Base-by-base conservation (phyloP, 2,888 invertebrate genomes). In the Drosophila multiciliata region DNA sequence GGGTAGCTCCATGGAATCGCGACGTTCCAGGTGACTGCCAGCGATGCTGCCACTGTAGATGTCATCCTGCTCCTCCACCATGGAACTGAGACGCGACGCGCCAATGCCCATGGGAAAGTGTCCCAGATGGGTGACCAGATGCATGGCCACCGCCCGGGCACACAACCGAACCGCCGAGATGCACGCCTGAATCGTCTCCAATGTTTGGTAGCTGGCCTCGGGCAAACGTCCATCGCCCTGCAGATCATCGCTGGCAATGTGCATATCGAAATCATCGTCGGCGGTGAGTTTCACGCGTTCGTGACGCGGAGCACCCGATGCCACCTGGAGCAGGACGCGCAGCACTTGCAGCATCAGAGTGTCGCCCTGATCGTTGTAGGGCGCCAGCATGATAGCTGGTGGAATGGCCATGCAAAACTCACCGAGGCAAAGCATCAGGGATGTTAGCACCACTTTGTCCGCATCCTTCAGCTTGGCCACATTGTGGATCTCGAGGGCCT, bases 91-190 rank as follows among this genome's bases (percentile, higher is more conserved):
- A 72, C 98, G 95, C 54, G 98, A 96, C 0, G 98, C 98, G 61
- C 97, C 97, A 57, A 96, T 96, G 73, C 97, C 97, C 94, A 98
- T 96, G 17, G 99, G 99, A 94, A 99, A 99, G 92, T 99, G 99
- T 0, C 98, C 98, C 81, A 99, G 94, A 94, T 98, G 98, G 79
- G 98, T 96, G 8, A 99, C 96, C 82, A 99, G 94, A 93, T 99
- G 98, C 82, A 96, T 96, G 91, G 98, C 90, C 8, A 95, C 93
- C 0, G 94, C 94, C 76, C 94, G 94, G 2, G 94, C 94, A 71
- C 94, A 95, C 57, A 94, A 92, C 66, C 94, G 94, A 45, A 96
- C 95, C 1, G 96, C 94, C 48, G 93, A 92, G 48, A 94, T 94
- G 84, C 94, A 94, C 33, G 94, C 93, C 57, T 93, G 93, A 66